These are phyloP conservation scores for Cremastinae sp. DNA, from an alignment of 2,888 invertebrate species.

Conservation along the genomic window DNA sequence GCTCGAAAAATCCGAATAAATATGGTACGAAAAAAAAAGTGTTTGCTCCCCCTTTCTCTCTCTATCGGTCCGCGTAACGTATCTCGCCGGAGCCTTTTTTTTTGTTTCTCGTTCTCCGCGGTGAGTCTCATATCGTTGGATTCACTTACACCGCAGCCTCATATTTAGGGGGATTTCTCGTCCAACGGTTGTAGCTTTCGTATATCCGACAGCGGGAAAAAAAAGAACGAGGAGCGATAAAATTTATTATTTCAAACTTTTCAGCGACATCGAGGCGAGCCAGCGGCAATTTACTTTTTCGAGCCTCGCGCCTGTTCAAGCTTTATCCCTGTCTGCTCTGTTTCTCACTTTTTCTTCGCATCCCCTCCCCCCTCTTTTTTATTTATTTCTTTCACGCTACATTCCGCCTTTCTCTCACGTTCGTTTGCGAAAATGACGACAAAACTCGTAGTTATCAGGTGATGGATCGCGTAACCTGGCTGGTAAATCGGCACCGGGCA, in stretches of 20 bases:
- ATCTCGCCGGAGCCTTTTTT: slow-evolving; percentile 3
- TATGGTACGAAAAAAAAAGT: slow-evolving; percentile 5
- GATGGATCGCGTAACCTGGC: slow-evolving; percentile 45
- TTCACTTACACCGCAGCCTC: slow-evolving; percentile 24
- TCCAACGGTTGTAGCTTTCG: slow-evolving; percentile 33
- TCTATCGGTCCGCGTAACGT: slow-evolving; percentile 14
- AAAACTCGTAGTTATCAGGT: slow-evolving; percentile 46
- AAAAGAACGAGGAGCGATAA: slow-evolving; percentile 58
- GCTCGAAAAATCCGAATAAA: slow-evolving; percentile 7
- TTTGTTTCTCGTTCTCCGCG: slow-evolving; percentile 12
- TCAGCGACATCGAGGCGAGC: slow-evolving; percentile 61
- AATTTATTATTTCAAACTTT: slow-evolving; percentile 75
- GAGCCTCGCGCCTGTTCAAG: slow-evolving; percentile 35
- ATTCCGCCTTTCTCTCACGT: slow-evolving; percentile 27
- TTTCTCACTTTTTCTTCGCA: slow-evolving; percentile 15
- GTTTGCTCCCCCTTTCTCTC: not conserved
- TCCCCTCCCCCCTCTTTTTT: slow-evolving; percentile 23
- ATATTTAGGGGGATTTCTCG: slow-evolving; percentile 42
- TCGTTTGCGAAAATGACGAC: slow-evolving; percentile 40
- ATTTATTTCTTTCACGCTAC: slow-evolving; percentile 21
- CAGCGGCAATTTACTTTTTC: slow-evolving; percentile 66
- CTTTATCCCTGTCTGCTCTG: slow-evolving; percentile 32
- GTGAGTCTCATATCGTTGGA: slow-evolving; percentile 33
- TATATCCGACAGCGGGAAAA: slow-evolving; percentile 45
- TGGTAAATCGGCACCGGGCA: slow-evolving; percentile 25